These are phyloP conservation scores for Prietella phreatophila DNA, from an alignment of 2,113 vertebrate genomes.

Conservation along the genomic window DNA sequence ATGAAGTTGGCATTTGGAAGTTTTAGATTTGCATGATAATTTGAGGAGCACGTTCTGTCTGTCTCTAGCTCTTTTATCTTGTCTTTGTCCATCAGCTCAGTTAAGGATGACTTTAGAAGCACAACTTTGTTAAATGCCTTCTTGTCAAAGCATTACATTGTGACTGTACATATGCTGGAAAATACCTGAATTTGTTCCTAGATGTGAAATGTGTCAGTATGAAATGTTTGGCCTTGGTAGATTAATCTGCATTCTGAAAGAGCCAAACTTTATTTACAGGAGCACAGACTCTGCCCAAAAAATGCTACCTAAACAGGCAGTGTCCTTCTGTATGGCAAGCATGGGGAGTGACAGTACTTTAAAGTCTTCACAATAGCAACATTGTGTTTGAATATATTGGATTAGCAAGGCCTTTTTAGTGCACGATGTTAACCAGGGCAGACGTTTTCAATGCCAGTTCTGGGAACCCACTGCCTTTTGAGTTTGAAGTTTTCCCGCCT, in stretches of 20 bases:
- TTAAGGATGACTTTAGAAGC: not conserved
- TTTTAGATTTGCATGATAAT: not conserved
- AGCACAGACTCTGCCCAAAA: not conserved
- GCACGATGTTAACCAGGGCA: not conserved
- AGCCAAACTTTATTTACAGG: not conserved
- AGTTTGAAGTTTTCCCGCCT: not conserved
- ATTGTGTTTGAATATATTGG: not conserved
- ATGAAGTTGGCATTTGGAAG: slow-evolving; percentile 2
- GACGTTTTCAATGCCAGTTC: not conserved
- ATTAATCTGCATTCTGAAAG: not conserved
- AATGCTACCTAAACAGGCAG: not conserved
- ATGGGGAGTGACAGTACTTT: not conserved
- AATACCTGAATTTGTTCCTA: not conserved
- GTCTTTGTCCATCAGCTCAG: not conserved
- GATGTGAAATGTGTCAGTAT: not conserved
- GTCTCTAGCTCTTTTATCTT: slow-evolving; percentile 40
- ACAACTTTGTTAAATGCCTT: not conserved
- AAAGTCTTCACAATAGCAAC: not conserved
- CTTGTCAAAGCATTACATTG: not conserved
- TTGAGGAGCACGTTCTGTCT: slow-evolving; percentile 14
- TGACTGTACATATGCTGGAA: not conserved
- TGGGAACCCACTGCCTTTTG: not conserved
- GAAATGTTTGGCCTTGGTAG: not conserved
- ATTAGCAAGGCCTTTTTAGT: not conserved
- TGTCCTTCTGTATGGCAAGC: not conserved